A percentile compares a stretch with the other conserved stretches of the same genome.
These are phyloP conservation scores for Noctuana brunneofusca DNA, from an alignment of 2,888 invertebrate species.

Conservation along the genomic window DNA sequence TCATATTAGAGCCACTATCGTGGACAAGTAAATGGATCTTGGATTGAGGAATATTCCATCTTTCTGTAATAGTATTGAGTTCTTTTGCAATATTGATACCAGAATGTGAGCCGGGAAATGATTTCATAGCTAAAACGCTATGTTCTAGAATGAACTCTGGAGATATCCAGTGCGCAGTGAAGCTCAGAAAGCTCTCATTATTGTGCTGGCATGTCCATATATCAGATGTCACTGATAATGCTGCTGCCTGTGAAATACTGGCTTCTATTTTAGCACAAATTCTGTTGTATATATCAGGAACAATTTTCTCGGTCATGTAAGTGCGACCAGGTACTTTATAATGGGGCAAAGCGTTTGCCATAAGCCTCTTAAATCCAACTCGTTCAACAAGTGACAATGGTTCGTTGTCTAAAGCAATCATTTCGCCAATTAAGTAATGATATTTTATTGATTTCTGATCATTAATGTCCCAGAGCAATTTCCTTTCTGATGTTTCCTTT, in stretches of 20 bases:
- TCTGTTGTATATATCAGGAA: constrained; percentile 4
- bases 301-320: constrained; percentile 38
- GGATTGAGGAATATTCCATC: background rate
- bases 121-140: constrained; percentile 44
- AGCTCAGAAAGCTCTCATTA: constrained; percentile 33
- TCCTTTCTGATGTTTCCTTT: too few species aligned
- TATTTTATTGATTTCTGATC: background rate
- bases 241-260: background rate
- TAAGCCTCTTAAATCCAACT: constrained; percentile 45
- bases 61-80: background rate
- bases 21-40: background rate
- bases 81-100: constrained; percentile 1
- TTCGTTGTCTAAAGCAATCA: constrained; percentile 4
- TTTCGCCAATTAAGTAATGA: constrained; percentile 8
- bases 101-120: constrained; percentile 10
- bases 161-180: constrained; percentile 45
- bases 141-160: constrained; percentile 41
- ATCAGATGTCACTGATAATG: background rate
- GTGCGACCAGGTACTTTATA: constrained; percentile 41
- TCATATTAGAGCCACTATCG: constrained; percentile 47
- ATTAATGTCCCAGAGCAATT: background rate
- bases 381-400: constrained; percentile 47
- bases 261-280: background rate
- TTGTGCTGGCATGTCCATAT: constrained; percentile 11
- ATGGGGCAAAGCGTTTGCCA: constrained; percentile 41